Evolutionary conservation across 2,888 invertebrate genomes (phyloP).

Genomic region (Disparrhopalites patrizii): DNA sequence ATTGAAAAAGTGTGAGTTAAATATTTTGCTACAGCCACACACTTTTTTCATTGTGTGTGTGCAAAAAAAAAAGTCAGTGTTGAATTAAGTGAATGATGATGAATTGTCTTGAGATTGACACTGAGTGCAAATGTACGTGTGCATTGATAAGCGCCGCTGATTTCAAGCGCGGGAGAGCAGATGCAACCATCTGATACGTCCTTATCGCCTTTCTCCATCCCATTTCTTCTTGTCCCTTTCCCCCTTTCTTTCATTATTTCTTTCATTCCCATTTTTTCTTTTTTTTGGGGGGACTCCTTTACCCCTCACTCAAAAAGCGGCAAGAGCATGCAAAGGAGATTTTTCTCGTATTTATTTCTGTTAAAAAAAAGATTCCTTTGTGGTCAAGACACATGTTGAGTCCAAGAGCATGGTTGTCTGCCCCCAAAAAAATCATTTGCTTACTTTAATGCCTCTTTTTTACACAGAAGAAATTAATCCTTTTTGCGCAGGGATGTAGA

Average conservation of each 20-base stretch:
- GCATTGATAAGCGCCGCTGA: constrained; percentile 12
- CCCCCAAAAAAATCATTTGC: no score
- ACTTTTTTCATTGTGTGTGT: background rate
- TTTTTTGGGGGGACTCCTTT: no score
- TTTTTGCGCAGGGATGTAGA: no score
- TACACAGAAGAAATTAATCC: no score
- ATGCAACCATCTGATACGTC: background rate
- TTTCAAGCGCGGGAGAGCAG: constrained; percentile 3
- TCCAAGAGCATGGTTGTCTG: no score
- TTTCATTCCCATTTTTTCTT: background rate
- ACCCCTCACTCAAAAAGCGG: no score
- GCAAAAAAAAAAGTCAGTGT: constrained; percentile 15
- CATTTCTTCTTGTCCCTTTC: background rate
- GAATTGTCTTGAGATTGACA: constrained; percentile 20
- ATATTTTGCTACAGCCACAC: no score
- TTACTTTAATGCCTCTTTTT: no score
- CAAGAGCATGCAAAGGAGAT: no score
- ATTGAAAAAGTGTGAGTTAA: constrained; percentile 1
- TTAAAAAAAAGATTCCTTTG: no score
- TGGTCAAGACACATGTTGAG: no score
- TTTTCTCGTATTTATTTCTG: no score
- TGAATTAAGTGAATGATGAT: constrained; percentile 28
- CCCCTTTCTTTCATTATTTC: background rate
- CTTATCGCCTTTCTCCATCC: constrained; percentile 13
- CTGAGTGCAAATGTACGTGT: constrained; percentile 21